Evolutionary conservation across 23 tunicate species (phyloP).

Genomic region (Phallusia fumigata): DNA sequence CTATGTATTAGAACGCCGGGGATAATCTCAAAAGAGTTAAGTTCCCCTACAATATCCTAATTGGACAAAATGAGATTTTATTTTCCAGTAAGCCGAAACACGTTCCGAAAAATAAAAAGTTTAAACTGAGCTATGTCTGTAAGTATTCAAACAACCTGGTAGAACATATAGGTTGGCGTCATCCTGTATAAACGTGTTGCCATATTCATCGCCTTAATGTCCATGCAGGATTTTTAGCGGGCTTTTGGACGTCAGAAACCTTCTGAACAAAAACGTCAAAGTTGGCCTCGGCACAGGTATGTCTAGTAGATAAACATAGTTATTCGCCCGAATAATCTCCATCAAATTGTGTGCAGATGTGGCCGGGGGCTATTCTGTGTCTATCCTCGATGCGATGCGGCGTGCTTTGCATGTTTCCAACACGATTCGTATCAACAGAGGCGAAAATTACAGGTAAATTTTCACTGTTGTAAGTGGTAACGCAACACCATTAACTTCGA

Average conservation of each 20-base stretch:
- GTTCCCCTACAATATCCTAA: no score
- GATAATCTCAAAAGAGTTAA: no score
- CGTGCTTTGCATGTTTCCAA: slow-evolving; percentile 18
- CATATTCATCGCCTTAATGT: neutral
- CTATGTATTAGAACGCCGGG: no score
- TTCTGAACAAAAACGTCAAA: slow-evolving; percentile 21
- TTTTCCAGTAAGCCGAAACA: no score
- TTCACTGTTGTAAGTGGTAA: neutral
- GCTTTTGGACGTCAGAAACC: slow-evolving; percentile 13
- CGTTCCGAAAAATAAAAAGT: no score
- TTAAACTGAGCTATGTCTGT: no score
- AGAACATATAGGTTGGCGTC: no score
- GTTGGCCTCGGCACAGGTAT: slow-evolving; percentile 19
- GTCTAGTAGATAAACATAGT: neutral
- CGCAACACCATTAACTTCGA: no score
- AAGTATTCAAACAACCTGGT: no score
- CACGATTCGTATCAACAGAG: neutral
- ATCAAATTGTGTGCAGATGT: slow-evolving; percentile 15
- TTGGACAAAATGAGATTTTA: no score
- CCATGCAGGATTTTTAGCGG: slow-evolving; percentile 7
- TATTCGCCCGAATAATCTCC: neutral
- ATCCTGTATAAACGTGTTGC: no score
- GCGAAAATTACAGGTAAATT: neutral
- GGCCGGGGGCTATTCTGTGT: slow-evolving; percentile 17
- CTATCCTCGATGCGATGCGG: slow-evolving; percentile 23